Base-by-base conservation (phyloP, 37 sponge, comb jelly and placozoan species). In the Aphrocallistes beatrix region DNA sequence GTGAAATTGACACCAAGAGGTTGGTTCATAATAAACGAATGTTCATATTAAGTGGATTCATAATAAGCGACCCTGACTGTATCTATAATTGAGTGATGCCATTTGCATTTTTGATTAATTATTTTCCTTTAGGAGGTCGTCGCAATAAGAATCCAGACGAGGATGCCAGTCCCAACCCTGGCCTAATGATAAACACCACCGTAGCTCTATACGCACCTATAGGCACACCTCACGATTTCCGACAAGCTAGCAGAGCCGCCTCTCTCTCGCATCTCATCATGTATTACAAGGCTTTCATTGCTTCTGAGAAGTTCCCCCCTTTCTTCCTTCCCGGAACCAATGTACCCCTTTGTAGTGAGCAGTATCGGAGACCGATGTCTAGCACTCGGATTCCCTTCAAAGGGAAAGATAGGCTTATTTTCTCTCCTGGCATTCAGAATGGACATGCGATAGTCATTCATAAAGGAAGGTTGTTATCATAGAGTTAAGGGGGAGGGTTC, bases 171-270 rank as follows among this genome's bases (percentile, higher is more conserved):
- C 75, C 75, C 3, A 60, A 60, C 21, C 75, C 75, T 30, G 75
- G 75, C 32, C 25, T 60, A 19, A 60, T 60, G 8, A 13, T 60
- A 60, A 60, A 60, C 75, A 21, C n/a, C 6, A 25, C 75, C 25
- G 75, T 60, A 3, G 75, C 75, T 30, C n/a, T 60, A 60, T 60
- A 25, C 21, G 25, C 32, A 25, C 75, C 75, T 25, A 25, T 60
- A 3, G 32, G 25, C 8, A 60, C 21, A 21, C 75, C 75, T 6
- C 8, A 19, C 3, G 34, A 60, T 30, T 60, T 19, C 21, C 10
- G 75, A 60, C 75, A 60, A 13, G 75, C 75, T 19, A 60, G 75
- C 34, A 60, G 75, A 60, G 75, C 75, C n/a, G 75, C 75, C 34
- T 60, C 75, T 60, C 8, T 60, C 10, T 19, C 75, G 8, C 75